These are phyloP conservation scores for Furnarius figulus DNA, from an alignment of 2,113 vertebrate genomes.

Conservation along the genomic window DNA sequence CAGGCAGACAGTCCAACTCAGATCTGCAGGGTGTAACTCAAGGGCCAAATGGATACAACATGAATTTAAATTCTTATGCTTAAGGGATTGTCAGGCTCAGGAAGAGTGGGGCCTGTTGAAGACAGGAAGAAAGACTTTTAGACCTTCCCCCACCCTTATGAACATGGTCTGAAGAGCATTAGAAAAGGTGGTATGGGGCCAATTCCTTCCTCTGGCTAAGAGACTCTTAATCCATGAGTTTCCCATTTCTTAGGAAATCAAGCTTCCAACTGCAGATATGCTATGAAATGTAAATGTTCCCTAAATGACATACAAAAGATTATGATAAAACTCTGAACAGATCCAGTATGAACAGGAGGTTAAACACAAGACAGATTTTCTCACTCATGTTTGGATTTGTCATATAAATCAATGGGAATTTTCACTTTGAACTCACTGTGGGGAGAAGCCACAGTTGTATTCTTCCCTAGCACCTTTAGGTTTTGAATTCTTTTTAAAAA, in stretches of 20 bases:
- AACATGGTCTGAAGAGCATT: background rate
- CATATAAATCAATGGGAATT: background rate
- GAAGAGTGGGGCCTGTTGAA: background rate
- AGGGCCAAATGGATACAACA: background rate
- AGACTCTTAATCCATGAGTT: background rate
- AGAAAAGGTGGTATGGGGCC: background rate
- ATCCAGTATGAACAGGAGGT: background rate
- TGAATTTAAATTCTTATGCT: background rate
- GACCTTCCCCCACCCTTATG: background rate
- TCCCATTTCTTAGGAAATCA: background rate
- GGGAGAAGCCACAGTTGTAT: accelerated
- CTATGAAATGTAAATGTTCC: background rate
- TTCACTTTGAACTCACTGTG: background rate
- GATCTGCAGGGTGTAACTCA: too few species aligned
- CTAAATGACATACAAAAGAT: background rate
- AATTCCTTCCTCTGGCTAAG: background rate
- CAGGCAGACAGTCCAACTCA: background rate
- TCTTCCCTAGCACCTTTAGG: background rate
- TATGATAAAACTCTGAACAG: background rate
- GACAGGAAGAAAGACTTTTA: background rate
- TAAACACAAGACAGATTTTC: background rate
- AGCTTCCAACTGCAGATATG: background rate
- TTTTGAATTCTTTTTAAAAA: background rate
- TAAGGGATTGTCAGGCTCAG: background rate
- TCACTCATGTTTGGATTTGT: background rate